These are phyloP conservation scores for Sphenodon punctatus DNA, from an alignment of 2,797 vertebrate species.

Conservation along the genomic window DNA sequence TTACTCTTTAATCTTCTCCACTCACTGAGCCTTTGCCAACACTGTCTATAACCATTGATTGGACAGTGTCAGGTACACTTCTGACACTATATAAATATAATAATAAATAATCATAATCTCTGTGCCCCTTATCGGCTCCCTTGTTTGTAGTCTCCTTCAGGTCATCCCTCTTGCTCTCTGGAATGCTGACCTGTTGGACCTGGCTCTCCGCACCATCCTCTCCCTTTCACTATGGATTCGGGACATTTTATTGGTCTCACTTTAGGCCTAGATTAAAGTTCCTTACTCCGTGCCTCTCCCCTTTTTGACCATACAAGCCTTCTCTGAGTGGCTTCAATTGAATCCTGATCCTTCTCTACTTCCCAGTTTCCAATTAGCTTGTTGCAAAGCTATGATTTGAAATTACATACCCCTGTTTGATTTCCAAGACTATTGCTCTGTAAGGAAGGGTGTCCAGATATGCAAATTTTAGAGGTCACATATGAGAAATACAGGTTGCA, in stretches of 20 bases:
- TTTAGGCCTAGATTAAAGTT: neutral
- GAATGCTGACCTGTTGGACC: neutral
- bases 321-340: neutral
- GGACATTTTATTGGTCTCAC: neutral
- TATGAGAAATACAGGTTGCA: no score
- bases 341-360: neutral
- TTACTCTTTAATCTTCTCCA: neutral
- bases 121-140: neutral
- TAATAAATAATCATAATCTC: no score
- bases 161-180: neutral
- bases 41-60: no score
- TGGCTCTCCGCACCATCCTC: no score
- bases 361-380: neutral
- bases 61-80: no score
- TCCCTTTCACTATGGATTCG: neutral
- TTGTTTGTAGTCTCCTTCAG: neutral
- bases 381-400: neutral
- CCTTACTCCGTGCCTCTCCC: neutral
- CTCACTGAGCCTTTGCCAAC: rapidly evolving
- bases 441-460: no score
- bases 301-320: neutral
- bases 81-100: no score
- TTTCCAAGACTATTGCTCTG: no score
- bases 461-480: no score
- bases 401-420: no score